Evolutionary conservation across 2,797 vertebrate genomes (phyloP), one percentile per base, ranked within the genome.

Genomic region (Gobio occitaniae): DNA sequence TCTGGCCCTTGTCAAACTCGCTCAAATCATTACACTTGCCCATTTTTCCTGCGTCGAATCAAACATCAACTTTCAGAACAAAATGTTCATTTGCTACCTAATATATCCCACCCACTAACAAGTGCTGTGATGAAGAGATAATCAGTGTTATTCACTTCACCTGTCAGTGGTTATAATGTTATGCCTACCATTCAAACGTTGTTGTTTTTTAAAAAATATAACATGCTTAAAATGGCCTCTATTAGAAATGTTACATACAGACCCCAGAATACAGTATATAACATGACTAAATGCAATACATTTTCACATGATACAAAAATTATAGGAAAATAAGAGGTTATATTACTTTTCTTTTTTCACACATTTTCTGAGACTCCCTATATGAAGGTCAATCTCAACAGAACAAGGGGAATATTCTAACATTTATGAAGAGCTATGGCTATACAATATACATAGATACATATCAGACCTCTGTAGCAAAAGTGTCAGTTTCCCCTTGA

Each of bases 351-450:
- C 15, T 29, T 63, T 29, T 16, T 47, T 3, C 1, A 47, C 25
- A 48, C n/a, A 50, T 74, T 52, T 15, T 21, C 25, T 54, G 48
- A 29, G 50, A 38, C 29, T 52, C 17, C 19, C 11, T 36, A 50
- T 59, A 63, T 65, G 59, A 79, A 65, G 59, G 44, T 48, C 44
- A 79, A 13, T 48, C 16, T 65, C 19, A 54, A 25, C n/a, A 76
- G 21, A 61, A 41, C 54, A n/a, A 61, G n/a, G 8, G 4, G 21
- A n/a, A 29, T 44, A 66, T 66, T 83, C 1, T 19, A 38, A 65
- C 41, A 74, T 74, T 47, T 16, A 61, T 74, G 7, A 63, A 65
- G 25, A 38, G 12, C 69, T 74, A 16, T 0, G 4, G 70, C 12
- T 63, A 75, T 50, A 32, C 25, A 25, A 25, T 25, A 25, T 25